Conservation (phyloP, 2,113 vertebrate species). For the Psilopogon haemacephalus region DNA sequence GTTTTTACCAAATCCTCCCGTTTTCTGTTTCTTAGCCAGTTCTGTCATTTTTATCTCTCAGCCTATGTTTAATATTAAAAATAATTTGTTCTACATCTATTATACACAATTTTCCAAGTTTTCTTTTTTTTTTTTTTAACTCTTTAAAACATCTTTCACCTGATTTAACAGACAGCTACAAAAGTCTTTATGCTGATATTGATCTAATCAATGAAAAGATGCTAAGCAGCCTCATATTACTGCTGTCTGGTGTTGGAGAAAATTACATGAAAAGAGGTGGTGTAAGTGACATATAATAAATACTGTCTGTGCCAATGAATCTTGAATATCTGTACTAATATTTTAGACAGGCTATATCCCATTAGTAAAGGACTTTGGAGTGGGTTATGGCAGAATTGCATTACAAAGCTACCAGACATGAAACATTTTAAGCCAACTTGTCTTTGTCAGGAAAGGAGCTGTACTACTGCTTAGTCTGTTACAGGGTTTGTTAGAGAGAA, state of each 20-base stretch:
- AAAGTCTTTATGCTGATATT: constrained; percentile 1
- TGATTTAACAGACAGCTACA: neutral
- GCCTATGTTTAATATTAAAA: neutral
- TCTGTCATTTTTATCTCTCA: neutral
- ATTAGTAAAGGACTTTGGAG: neutral
- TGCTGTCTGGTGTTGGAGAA: neutral
- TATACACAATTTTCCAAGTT: neutral
- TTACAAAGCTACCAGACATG: neutral
- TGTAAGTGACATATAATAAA: constrained; percentile 57
- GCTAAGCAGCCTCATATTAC: neutral
- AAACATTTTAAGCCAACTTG: neutral
- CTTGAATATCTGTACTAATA: constrained; percentile 33
- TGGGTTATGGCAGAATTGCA: neutral
- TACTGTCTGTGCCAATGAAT: constrained; percentile 31
- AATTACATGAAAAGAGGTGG: neutral
- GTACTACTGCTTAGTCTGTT: neutral
- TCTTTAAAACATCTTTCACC: neutral
- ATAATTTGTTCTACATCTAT: neutral
- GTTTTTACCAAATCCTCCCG: accelerated
- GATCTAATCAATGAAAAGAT: constrained; percentile 44
- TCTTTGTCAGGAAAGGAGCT: neutral
- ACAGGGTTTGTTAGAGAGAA: too few relatives aligned
- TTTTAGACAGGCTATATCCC: neutral
- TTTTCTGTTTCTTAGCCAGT: neutral
- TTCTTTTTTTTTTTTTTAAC: neutral